A percentile compares a stretch with the other conserved stretches of the same genome.
phyloP scores from a whole-genome alignment of 2,113 vertebrate species.

The Gasterosteus aculeatus region DNA sequence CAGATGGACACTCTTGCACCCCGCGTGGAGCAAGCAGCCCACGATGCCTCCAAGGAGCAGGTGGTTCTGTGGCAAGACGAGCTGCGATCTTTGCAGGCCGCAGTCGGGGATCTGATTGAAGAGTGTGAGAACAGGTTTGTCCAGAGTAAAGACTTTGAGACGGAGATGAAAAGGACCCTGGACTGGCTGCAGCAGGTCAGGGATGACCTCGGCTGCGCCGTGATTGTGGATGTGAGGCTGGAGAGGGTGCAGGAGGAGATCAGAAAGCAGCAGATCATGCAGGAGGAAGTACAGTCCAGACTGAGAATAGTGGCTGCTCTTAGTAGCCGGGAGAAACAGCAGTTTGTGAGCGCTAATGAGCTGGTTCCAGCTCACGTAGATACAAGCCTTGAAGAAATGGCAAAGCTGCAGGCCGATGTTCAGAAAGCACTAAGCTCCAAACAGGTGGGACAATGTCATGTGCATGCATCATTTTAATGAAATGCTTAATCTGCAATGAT shows the following conservation, averaged over 20 bases:
- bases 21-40: slow-evolving; percentile 84
- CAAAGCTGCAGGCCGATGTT: slow-evolving; percentile 87
- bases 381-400: slow-evolving; percentile 86
- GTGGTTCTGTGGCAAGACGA: slow-evolving; percentile 90
- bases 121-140: slow-evolving; percentile 90
- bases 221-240: slow-evolving; percentile 87
- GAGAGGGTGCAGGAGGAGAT: slow-evolving; percentile 95
- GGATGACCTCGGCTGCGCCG: slow-evolving; percentile 83
- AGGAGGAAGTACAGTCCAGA: slow-evolving; percentile 94
- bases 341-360: slow-evolving; percentile 89
- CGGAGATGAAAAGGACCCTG: slow-evolving; percentile 89
- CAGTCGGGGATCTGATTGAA: slow-evolving; percentile 84
- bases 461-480: not conserved
- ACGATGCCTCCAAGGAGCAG: slow-evolving; percentile 83
- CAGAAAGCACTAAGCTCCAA: slow-evolving; percentile 86
- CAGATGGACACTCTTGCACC: slow-evolving; percentile 88
- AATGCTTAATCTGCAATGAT: not conserved
- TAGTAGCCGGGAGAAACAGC: slow-evolving; percentile 89
- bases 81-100: slow-evolving; percentile 84
- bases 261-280: slow-evolving; percentile 92
- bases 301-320: slow-evolving; percentile 92
- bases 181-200: slow-evolving; percentile 91
- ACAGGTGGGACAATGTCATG: slow-evolving; percentile 82
- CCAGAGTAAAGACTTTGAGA: slow-evolving; percentile 92
- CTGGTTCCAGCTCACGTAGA: slow-evolving; percentile 88